A percentile compares a stretch with the other conserved stretches of the same genome.
Conservation (phyloP, 2,113 vertebrate genomes). For the Chrysochloris asiatica region DNA sequence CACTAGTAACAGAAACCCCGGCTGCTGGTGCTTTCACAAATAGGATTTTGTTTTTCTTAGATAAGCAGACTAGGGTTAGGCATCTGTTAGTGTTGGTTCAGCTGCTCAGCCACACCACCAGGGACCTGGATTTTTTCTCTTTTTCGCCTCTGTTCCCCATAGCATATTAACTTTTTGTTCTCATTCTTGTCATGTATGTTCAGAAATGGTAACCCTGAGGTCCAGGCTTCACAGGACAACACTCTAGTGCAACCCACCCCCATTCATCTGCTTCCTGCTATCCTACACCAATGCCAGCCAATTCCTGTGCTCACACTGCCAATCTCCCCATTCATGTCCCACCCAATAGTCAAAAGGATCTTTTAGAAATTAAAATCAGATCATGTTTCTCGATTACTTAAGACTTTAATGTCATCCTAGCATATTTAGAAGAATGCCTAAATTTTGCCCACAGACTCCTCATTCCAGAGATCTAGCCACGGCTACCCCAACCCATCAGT, state of each 20-base stretch:
- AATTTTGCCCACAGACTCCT: not conserved
- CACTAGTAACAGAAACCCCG: slow-evolving; percentile 8
- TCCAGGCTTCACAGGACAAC: not conserved
- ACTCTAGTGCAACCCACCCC: not conserved
- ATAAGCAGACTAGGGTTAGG: not conserved
- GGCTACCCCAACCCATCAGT: accelerated
- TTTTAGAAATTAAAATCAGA: slow-evolving; percentile 19
- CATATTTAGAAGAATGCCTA: not conserved
- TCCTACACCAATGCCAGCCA: accelerated
- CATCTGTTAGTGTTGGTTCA: slow-evolving; percentile 63
- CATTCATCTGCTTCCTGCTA: not conserved
- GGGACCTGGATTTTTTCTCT: not conserved
- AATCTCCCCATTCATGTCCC: not conserved
- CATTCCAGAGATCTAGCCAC: not conserved
- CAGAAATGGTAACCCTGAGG: not conserved
- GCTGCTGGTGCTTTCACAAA: not conserved
- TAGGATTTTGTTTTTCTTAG: slow-evolving; percentile 1
- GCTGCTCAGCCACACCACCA: not conserved
- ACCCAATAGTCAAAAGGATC: not conserved
- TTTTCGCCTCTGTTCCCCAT: not conserved
- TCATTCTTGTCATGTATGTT: not conserved
- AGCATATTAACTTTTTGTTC: not conserved
- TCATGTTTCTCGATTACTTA: not conserved
- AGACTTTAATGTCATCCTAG: not conserved
- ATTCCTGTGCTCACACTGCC: not conserved